Conservation (phyloP, 2,888 invertebrate genomes). For the Linnaemya vulpina region DNA sequence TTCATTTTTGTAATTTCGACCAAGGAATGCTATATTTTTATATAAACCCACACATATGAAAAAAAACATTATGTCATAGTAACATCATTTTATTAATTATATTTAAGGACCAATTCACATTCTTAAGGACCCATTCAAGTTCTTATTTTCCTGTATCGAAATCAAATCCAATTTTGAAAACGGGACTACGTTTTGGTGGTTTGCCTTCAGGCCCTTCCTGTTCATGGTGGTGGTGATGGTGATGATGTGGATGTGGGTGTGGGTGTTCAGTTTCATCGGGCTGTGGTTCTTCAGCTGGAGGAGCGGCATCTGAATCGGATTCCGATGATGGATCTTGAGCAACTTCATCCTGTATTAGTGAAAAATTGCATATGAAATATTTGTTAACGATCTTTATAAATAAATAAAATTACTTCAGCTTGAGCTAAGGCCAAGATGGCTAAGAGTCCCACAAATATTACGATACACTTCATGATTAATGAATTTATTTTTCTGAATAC, state of each 20-base stretch:
- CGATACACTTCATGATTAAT: slow-evolving; percentile 38
- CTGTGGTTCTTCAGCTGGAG: slow-evolving; percentile 3
- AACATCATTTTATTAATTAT: neutral
- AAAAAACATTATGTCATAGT: neutral
- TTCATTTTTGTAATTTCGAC: too few relatives aligned
- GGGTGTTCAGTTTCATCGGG: slow-evolving; percentile 7
- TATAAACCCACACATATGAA: too few relatives aligned
- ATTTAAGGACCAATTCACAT: too few relatives aligned
- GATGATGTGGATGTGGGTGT: neutral
- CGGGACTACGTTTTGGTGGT: slow-evolving; percentile 9
- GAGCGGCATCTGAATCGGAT: neutral
- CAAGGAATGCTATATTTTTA: too few relatives aligned
- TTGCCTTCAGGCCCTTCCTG: neutral
- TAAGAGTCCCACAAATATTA: slow-evolving; percentile 41
- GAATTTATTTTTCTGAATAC: neutral
- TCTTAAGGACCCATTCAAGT: neutral
- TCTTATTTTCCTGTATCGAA: slow-evolving; percentile 16
- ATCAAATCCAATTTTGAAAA: neutral
- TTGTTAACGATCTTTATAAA: neutral
- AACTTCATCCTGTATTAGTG: slow-evolving; percentile 15
- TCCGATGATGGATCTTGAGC: neutral
- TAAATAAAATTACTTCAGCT: slow-evolving; percentile 20
- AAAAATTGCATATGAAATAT: neutral
- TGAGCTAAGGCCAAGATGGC: slow-evolving; percentile 37
- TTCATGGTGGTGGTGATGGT: neutral